phyloP scores from a whole-genome alignment of 2,797 vertebrate species.

The Macroramphosus scolopax region DNA sequence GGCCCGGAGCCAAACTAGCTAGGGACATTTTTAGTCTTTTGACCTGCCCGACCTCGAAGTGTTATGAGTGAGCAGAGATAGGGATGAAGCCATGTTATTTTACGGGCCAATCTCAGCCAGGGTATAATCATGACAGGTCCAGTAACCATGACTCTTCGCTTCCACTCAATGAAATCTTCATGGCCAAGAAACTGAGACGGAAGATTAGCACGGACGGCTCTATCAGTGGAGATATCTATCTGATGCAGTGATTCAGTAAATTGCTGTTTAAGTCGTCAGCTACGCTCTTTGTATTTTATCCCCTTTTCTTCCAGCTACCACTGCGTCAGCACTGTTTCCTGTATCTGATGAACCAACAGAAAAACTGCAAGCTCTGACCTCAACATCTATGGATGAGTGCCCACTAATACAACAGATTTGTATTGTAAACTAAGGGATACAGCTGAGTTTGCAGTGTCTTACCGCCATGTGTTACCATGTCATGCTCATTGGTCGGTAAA shows the following conservation, averaged over 20 bases:
- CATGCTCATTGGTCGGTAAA: conserved; percentile 14
- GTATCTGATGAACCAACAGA: conserved; percentile 48
- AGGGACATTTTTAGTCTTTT: conserved; percentile 76
- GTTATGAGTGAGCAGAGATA: conserved; percentile 77
- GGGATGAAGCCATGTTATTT: conserved; percentile 60
- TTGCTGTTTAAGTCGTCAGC: background rate
- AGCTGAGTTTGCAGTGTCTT: conserved; percentile 53
- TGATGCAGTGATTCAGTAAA: conserved; percentile 13
- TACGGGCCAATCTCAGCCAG: conserved; percentile 53
- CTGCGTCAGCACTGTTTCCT: conserved; percentile 25
- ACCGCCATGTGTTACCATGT: conserved; percentile 33
- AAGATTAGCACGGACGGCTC: conserved; percentile 17
- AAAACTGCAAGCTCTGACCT: conserved; percentile 46
- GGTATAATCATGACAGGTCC: conserved; percentile 48
- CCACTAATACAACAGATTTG: conserved; percentile 38
- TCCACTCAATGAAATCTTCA: conserved; percentile 28
- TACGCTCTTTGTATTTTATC: background rate
- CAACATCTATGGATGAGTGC: conserved; percentile 50
- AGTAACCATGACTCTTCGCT: conserved; percentile 48
- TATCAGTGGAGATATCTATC: conserved; percentile 26
- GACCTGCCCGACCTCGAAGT: conserved; percentile 76
- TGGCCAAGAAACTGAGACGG: conserved; percentile 4
- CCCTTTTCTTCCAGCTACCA: conserved; percentile 8
- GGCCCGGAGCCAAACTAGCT: conserved; percentile 70
- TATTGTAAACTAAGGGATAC: conserved; percentile 35